Conservation (phyloP, 2,888 invertebrate species). For the Himalopsyche tibetana region DNA sequence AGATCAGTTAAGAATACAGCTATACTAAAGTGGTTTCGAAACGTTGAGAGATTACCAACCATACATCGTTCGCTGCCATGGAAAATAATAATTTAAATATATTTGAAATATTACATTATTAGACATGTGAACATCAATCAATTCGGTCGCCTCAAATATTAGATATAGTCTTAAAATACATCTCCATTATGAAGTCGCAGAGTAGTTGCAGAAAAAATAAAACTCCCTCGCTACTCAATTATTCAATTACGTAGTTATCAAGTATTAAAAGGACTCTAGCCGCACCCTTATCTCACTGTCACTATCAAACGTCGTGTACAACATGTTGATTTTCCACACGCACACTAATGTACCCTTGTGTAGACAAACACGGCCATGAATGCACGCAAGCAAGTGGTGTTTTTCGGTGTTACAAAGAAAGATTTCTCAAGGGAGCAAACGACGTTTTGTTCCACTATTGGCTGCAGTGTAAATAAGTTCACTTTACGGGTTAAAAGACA, state of each 20-base stretch:
- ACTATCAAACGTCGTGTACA: conserved; percentile 48
- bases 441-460: background rate
- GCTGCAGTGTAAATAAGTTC: background rate
- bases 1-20: no score
- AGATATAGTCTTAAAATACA: no score
- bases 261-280: conserved; percentile 49
- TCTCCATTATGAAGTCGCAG: background rate
- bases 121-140: no score
- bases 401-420: conserved; percentile 3
- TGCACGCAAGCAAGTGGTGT: conserved; percentile 5
- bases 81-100: no score
- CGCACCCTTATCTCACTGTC: conserved; percentile 50
- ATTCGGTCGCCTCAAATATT: no score
- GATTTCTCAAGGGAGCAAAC: conserved; percentile 1
- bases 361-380: background rate
- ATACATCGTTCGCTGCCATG: no score
- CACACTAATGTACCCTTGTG: conserved; percentile 23
- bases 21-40: no score
- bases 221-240: conserved; percentile 49
- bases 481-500: no score
- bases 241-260: conserved; percentile 58
- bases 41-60: no score
- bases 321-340: conserved; percentile 53
- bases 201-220: conserved; percentile 28
- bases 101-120: no score